Conservation (phyloP, 92 coral and sea anemone genomes). For the Chrysogorgia sp. region DNA sequence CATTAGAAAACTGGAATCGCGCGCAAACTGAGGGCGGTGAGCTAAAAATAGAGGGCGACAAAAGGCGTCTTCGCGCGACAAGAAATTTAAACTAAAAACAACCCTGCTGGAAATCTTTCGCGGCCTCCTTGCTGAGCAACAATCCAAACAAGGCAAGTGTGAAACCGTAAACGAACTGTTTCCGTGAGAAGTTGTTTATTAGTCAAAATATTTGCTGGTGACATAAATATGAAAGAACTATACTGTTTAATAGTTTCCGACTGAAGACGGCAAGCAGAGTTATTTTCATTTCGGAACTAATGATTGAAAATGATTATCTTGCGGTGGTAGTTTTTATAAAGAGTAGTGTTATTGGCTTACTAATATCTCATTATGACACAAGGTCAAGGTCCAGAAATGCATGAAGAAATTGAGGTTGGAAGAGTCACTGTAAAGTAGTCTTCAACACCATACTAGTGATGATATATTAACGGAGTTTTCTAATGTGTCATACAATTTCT, state of each 20-base stretch:
- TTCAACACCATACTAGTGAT: too few species aligned
- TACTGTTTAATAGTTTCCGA: not conserved
- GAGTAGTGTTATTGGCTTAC: too few species aligned
- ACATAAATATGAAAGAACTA: not conserved
- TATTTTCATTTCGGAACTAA: too few species aligned
- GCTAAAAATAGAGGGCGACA: not conserved
- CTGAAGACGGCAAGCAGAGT: not conserved
- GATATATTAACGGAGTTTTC: not conserved
- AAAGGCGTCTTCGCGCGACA: not conserved
- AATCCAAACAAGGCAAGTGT: not conserved
- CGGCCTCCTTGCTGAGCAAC: not conserved
- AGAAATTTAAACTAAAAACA: not conserved
- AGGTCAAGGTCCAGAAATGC: too few species aligned
- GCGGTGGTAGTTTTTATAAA: too few species aligned
- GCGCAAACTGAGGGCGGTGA: not conserved
- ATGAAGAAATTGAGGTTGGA: too few species aligned
- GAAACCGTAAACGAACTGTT: not conserved
- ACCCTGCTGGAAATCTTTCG: not conserved
- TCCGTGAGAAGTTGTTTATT: slow-evolving; percentile 34
- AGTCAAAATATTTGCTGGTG: slow-evolving; percentile 10
- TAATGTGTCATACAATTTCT: not conserved
- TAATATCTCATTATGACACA: too few species aligned
- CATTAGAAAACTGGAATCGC: not conserved
- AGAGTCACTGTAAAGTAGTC: too few species aligned
- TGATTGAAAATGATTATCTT: too few species aligned